phyloP scores from a whole-genome alignment of 2,888 invertebrate genomes.

The Leptodirus hochenwartii region DNA sequence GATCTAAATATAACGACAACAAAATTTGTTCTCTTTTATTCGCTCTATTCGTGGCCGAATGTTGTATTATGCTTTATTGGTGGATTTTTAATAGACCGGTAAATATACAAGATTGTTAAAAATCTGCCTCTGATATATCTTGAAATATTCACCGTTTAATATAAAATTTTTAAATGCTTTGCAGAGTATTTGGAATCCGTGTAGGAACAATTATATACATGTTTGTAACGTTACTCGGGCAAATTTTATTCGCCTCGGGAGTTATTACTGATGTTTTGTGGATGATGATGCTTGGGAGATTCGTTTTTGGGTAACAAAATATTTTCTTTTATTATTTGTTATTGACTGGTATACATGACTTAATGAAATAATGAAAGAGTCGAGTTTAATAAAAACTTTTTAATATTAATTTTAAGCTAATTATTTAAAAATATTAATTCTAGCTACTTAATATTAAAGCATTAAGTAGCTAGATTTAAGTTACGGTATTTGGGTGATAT shows the following conservation, averaged over 20 bases:
- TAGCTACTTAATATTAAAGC: too few relatives aligned
- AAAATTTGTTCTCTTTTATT: conserved; percentile 76
- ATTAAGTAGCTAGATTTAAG: too few relatives aligned
- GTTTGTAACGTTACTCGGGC: conserved; percentile 70
- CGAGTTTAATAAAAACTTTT: too few relatives aligned
- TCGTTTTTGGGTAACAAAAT: conserved; percentile 74
- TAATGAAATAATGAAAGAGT: too few relatives aligned
- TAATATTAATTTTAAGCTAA: too few relatives aligned
- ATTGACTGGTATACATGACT: too few relatives aligned
- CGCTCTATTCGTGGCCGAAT: conserved; percentile 96
- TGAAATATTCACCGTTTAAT: too few relatives aligned
- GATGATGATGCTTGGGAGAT: conserved; percentile 83
- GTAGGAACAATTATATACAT: conserved; percentile 85
- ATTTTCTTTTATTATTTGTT: too few relatives aligned
- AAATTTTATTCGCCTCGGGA: conserved; percentile 74
- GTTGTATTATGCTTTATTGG: conserved; percentile 89
- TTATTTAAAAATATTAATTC: too few relatives aligned
- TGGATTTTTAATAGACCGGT: conserved; percentile 87
- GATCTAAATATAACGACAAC: conserved; percentile 67
- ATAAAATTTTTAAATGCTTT: conserved; percentile 18
- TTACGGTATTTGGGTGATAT: too few relatives aligned
- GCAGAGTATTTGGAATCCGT: conserved; percentile 80
- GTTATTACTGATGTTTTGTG: conserved; percentile 61
- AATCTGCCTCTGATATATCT: too few relatives aligned
- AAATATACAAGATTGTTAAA: conserved; percentile 19